Percentiles rank a stretch among this genome's conserved stretches.
Evolutionary conservation across 2,888 invertebrate genomes (phyloP).

Genomic region (Sinopyrophorus schimmeli): DNA sequence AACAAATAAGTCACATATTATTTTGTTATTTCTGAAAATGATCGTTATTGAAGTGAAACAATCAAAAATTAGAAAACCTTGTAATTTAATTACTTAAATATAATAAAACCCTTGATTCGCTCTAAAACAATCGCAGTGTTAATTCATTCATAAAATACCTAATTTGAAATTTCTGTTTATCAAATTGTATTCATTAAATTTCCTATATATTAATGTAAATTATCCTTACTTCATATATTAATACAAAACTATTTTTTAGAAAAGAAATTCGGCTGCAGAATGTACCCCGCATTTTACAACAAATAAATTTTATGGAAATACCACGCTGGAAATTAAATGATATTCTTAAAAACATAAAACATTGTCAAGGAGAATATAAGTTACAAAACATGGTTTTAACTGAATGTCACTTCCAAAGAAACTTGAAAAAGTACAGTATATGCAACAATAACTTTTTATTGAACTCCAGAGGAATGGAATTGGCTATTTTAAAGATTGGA

Average conservation of each 20-base stretch:
- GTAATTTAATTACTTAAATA: too few species aligned
- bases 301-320: slow-evolving; percentile 55
- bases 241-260: slow-evolving; percentile 37
- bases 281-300: slow-evolving; percentile 54
- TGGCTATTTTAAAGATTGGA: slow-evolving; percentile 69
- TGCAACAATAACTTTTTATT: slow-evolving; percentile 49
- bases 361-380: slow-evolving; percentile 46
- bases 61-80: too few species aligned
- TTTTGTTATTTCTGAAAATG: too few species aligned
- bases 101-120: too few species aligned
- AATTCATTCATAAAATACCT: too few species aligned
- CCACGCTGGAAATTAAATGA: slow-evolving; percentile 41
- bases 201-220: background rate
- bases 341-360: slow-evolving; percentile 44
- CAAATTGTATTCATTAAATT: background rate
- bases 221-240: background rate
- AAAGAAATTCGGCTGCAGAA: slow-evolving; percentile 51
- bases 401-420: slow-evolving; percentile 48
- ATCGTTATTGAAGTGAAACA: too few species aligned
- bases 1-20: too few species aligned
- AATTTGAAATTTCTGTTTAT: too few species aligned
- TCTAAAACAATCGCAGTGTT: too few species aligned
- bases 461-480: slow-evolving; percentile 69
- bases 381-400: slow-evolving; percentile 52
- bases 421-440: slow-evolving; percentile 32